phyloP scores from a whole-genome alignment of 1,140 invertebrate species.

The Drosophila pachea region DNA sequence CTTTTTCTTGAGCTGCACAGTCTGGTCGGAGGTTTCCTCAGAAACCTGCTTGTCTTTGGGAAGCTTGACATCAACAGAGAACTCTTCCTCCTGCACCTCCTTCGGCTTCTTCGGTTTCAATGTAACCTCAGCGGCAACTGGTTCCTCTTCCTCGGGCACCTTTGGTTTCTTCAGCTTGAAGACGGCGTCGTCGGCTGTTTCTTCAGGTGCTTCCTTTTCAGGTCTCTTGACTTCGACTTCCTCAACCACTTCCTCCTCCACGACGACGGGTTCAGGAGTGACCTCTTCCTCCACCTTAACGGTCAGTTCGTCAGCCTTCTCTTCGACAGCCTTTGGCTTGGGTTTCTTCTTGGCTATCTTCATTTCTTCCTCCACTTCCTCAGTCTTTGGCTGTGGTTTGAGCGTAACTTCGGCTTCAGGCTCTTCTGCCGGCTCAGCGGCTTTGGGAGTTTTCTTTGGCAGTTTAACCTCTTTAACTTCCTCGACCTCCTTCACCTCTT shows the following conservation, averaged over 20 bases:
- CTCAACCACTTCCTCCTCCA: constrained; percentile 65
- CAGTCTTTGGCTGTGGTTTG: constrained; percentile 59
- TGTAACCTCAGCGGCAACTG: constrained; percentile 70
- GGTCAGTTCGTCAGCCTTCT: constrained; percentile 59
- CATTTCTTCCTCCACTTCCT: constrained; percentile 72
- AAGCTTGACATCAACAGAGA: constrained; percentile 67
- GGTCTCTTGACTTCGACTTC: constrained; percentile 62
- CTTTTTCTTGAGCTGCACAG: constrained; percentile 71
- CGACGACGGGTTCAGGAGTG: constrained; percentile 51
- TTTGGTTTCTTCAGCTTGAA: constrained; percentile 64
- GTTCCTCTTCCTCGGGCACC: constrained; percentile 67
- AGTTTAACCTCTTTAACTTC: constrained; percentile 51
- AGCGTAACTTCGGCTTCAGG: constrained; percentile 62
- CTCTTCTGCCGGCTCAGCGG: constrained; percentile 49
- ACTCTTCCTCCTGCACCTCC: constrained; percentile 67
- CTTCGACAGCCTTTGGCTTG: constrained; percentile 61
- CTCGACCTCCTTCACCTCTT: constrained; percentile 22
- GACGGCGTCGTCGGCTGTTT: constrained; percentile 45
- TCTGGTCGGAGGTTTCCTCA: constrained; percentile 66
- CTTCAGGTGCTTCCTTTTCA: constrained; percentile 42
- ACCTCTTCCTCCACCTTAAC: constrained; percentile 67
- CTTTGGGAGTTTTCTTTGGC: constrained; percentile 52
- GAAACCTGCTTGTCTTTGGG: constrained; percentile 57
- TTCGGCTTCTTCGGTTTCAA: constrained; percentile 74
- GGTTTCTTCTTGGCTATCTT: constrained; percentile 66